phyloP scores from a whole-genome alignment of 2,113 vertebrate species.

The Ammodytes marinus region DNA sequence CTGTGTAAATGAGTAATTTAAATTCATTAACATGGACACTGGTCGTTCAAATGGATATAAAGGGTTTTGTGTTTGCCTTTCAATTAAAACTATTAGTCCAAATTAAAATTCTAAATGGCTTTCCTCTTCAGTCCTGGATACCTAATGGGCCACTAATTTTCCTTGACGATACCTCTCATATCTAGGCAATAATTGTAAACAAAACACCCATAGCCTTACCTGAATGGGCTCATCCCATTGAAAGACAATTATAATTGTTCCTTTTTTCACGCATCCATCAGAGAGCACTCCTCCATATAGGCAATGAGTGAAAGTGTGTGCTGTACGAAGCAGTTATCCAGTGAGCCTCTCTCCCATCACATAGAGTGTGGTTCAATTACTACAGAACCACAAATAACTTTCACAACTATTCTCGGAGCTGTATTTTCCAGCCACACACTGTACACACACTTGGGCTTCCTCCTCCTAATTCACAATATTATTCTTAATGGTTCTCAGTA shows the following conservation, averaged over 20 bases:
- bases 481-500: constrained; percentile 28
- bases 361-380: neutral
- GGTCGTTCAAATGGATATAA: neutral
- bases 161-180: neutral
- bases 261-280: neutral
- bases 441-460: constrained; percentile 6
- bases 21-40: constrained; percentile 25
- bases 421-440: neutral
- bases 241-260: neutral
- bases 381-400: neutral
- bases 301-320: neutral
- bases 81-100: constrained; percentile 2
- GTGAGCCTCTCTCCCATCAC: neutral
- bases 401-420: neutral
- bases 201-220: neutral
- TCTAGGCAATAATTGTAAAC: no score
- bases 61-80: constrained; percentile 1
- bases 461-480: constrained; percentile 27
- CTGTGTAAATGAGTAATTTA: constrained; percentile 24
- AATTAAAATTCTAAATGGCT: neutral
- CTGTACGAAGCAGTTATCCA: neutral
- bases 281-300: neutral
- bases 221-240: neutral
- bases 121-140: neutral
- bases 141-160: neutral